These are phyloP conservation scores for Anthophora plumipes DNA, from an alignment of 2,888 invertebrate species.

Conservation along the genomic window DNA sequence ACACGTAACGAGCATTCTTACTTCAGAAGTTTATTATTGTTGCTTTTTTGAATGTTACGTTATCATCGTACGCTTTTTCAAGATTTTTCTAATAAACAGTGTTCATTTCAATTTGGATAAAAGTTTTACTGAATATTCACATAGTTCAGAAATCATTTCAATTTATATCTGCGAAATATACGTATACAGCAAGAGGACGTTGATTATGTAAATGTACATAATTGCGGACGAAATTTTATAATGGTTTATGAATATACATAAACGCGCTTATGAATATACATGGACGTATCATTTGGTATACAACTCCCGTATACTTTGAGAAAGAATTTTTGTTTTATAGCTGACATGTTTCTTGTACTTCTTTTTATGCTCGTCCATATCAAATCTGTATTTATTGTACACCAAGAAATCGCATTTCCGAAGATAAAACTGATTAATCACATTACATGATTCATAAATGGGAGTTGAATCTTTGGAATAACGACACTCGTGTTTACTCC, in stretches of 20 bases:
- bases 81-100: neutral
- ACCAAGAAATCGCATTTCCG: neutral
- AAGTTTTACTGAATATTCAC: neutral
- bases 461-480: neutral
- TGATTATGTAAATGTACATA: too few relatives aligned
- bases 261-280: too few relatives aligned
- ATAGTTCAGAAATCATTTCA: neutral
- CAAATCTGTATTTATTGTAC: too few relatives aligned
- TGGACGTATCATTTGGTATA: neutral
- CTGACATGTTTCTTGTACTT: neutral
- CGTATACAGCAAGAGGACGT: neutral
- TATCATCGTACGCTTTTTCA: neutral
- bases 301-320: neutral
- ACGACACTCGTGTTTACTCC: neutral
- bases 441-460: constrained; percentile 2
- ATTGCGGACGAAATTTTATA: neutral
- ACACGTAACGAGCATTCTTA: constrained; percentile 18
- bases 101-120: neutral
- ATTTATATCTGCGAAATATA: neutral
- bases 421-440: neutral
- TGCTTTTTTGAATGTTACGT: neutral
- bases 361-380: neutral
- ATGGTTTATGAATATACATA: too few relatives aligned
- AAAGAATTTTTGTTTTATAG: neutral
- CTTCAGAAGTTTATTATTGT: neutral